Conservation (phyloP, 1,140 invertebrate genomes). For the Neodiprion virginianus region DNA sequence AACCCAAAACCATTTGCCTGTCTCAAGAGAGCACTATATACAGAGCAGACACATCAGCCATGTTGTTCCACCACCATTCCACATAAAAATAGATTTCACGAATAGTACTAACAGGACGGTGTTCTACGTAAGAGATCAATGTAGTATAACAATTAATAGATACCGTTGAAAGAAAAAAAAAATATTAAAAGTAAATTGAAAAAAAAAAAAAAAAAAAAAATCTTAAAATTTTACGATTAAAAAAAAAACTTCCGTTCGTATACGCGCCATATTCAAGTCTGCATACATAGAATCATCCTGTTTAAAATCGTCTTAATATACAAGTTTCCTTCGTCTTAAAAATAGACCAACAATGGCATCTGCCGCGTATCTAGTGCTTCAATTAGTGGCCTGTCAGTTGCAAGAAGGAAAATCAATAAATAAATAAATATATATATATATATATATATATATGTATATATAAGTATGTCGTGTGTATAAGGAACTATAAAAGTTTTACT, state of each 20-base stretch:
- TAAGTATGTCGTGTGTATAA: background rate
- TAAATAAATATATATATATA: background rate
- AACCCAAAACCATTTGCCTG: slow-evolving; percentile 4
- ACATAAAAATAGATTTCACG: background rate
- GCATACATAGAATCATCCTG: slow-evolving; percentile 14
- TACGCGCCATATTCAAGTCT: background rate
- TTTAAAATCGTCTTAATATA: slow-evolving; percentile 20
- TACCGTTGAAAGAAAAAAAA: background rate
- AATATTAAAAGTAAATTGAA: background rate
- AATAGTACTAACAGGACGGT: background rate
- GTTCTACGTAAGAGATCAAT: background rate
- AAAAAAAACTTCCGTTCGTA: background rate
- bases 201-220: background rate
- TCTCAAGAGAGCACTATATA: slow-evolving; percentile 6
- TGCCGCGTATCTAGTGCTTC: slow-evolving; percentile 6
- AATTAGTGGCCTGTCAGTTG: slow-evolving; percentile 7
- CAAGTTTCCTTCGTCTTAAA: slow-evolving; percentile 8
- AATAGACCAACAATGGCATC: slow-evolving; percentile 6
- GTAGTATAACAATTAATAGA: background rate
- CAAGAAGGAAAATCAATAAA: background rate
- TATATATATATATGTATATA: background rate
- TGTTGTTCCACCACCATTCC: background rate
- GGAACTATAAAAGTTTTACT: background rate
- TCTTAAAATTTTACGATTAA: too few relatives aligned
- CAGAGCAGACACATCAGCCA: slow-evolving; percentile 4